phyloP scores from a whole-genome alignment of 2,797 vertebrate species.

The Myotis myotis region DNA sequence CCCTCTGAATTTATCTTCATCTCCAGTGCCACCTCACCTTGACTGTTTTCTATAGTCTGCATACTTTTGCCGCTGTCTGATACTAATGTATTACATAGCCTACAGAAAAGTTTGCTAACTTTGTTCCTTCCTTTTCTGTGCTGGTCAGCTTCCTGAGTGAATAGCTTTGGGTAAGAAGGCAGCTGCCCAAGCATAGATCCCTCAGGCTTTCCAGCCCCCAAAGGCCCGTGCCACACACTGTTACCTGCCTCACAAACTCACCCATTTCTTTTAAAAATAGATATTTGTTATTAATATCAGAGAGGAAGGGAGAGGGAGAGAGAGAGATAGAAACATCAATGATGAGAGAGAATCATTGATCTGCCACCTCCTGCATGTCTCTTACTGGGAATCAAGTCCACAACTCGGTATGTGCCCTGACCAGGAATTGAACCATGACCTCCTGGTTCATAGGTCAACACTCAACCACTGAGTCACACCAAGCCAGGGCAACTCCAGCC shows the following conservation, averaged over 20 bases:
- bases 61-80: slow-evolving; percentile 42
- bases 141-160: not conserved
- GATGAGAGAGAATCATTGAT: too few relatives aligned
- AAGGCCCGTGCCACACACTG: fast-evolving
- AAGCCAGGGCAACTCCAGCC: too few relatives aligned
- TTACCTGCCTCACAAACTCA: not conserved
- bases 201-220: fast-evolving
- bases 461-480: too few relatives aligned
- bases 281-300: too few relatives aligned
- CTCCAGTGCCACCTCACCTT: slow-evolving; percentile 67
- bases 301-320: too few relatives aligned
- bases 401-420: too few relatives aligned
- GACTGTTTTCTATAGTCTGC: slow-evolving; percentile 63
- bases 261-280: too few relatives aligned
- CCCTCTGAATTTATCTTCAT: slow-evolving; percentile 76
- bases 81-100: not conserved
- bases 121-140: not conserved
- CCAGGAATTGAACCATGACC: too few relatives aligned
- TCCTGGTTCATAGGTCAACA: too few relatives aligned
- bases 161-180: not conserved
- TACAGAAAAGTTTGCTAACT: not conserved
- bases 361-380: too few relatives aligned
- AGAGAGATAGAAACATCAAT: too few relatives aligned
- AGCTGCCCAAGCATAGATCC: not conserved
- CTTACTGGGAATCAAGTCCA: too few relatives aligned